These are phyloP conservation scores for Charaxes varanes DNA, from an alignment of 1,140 invertebrate genomes.

Conservation along the genomic window DNA sequence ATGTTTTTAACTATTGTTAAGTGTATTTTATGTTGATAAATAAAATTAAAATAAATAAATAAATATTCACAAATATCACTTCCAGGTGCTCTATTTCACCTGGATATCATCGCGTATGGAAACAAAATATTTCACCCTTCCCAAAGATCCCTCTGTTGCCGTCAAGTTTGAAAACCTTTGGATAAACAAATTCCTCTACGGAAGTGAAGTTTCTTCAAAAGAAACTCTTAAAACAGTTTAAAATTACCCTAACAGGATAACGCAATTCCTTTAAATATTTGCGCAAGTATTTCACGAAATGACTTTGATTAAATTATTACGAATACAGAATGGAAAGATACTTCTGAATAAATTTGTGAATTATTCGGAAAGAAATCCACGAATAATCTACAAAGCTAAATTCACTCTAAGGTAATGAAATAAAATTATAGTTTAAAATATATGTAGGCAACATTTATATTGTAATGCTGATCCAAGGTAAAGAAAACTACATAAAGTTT, in stretches of 20 bases:
- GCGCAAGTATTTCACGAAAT: constrained; percentile 4
- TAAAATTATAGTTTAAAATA: too few relatives aligned
- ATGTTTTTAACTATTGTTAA: too few relatives aligned
- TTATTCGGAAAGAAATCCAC: too few relatives aligned
- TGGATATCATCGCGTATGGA: constrained; percentile 25
- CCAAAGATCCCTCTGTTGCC: constrained; percentile 19
- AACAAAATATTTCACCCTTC: constrained; percentile 36
- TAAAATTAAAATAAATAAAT: too few relatives aligned
- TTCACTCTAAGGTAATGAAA: too few relatives aligned
- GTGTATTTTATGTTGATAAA: too few relatives aligned
- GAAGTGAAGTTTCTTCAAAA: constrained; percentile 19
- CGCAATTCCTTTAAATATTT: constrained; percentile 15
- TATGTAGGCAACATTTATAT: too few relatives aligned
- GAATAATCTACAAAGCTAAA: too few relatives aligned
- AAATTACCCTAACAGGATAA: constrained; percentile 15
- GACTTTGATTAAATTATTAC: constrained; percentile 1
- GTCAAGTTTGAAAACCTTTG: constrained; percentile 23
- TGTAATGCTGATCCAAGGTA: too few relatives aligned
- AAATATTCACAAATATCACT: constrained; percentile 11
- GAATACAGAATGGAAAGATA: too few relatives aligned
- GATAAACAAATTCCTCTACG: constrained; percentile 26
- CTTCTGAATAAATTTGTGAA: constrained; percentile 17
- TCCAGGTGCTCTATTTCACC: constrained; percentile 8
- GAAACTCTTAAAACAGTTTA: constrained; percentile 15
- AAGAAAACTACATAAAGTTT: too few relatives aligned